Evolutionary conservation across 2,888 invertebrate species (phyloP).

Genomic region (Ormyrus nitidulus): DNA sequence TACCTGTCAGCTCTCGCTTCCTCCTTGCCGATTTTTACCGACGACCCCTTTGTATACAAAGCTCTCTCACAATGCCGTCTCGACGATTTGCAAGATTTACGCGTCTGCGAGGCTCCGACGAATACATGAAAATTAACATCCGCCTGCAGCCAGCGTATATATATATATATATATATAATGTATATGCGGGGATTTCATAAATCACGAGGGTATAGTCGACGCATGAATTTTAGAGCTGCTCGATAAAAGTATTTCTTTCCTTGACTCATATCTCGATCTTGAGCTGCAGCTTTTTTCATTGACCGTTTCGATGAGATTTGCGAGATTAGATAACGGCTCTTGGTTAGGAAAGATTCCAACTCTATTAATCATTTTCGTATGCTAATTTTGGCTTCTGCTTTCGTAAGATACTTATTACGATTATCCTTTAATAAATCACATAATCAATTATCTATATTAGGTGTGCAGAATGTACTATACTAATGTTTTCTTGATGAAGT

Average conservation of each 20-base stretch:
- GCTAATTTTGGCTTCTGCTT: too few species aligned
- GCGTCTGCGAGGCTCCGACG: not conserved
- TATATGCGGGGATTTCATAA: constrained; percentile 26
- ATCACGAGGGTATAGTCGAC: constrained; percentile 13
- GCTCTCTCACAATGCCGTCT: not conserved
- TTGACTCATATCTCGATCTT: not conserved
- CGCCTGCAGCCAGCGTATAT: not conserved
- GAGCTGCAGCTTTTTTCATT: constrained; percentile 11
- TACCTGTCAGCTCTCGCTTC: not conserved
- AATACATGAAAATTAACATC: constrained; percentile 39
- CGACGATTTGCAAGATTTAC: constrained; percentile 38
- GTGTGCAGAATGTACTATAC: too few species aligned
- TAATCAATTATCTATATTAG: too few species aligned
- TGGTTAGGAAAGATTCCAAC: too few species aligned
- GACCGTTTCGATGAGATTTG: constrained; percentile 16
- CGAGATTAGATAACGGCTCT: too few species aligned
- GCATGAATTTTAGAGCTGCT: constrained; percentile 25
- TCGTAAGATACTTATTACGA: too few species aligned
- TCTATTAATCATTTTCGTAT: too few species aligned
- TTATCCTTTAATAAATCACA: too few species aligned
- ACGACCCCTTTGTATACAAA: not conserved
- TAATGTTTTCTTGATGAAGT: too few species aligned
- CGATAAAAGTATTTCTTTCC: constrained; percentile 15
- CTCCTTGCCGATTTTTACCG: not conserved
- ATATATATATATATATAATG: too few species aligned